phyloP scores from a whole-genome alignment of 1,140 invertebrate genomes.

The Drosophila nannoptera region DNA sequence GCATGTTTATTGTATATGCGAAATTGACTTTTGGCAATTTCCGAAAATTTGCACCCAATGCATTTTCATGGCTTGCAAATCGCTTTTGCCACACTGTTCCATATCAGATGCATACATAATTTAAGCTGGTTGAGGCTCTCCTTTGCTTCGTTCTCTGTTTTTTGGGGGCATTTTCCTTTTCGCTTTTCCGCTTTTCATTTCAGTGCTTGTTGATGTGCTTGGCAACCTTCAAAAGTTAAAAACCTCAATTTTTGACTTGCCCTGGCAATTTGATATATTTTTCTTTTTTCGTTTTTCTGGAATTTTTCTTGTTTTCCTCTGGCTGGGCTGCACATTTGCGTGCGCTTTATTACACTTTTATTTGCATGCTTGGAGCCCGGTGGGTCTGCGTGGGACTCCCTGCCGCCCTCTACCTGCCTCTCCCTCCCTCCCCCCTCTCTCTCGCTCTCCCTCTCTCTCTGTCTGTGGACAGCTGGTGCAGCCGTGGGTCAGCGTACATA shows the following conservation, averaged over 20 bases:
- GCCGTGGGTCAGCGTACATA: constrained; percentile 18
- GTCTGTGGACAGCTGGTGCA: constrained; percentile 16
- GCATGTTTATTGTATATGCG: too few relatives aligned
- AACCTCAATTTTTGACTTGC: constrained; percentile 39
- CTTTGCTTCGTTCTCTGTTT: constrained; percentile 10
- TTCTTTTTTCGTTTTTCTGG: constrained; percentile 1
- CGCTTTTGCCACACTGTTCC: neutral
- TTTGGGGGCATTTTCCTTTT: neutral
- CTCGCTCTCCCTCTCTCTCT: constrained; percentile 2
- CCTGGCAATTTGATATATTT: neutral
- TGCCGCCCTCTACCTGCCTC: neutral
- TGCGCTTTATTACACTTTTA: constrained; percentile 53
- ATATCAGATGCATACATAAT: neutral
- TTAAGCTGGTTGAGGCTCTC: constrained; percentile 2
- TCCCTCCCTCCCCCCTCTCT: neutral
- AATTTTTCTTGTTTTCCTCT: constrained; percentile 7
- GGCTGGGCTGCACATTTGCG: constrained; percentile 18
- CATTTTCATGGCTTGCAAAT: neutral
- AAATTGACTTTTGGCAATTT: too few relatives aligned
- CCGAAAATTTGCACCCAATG: too few relatives aligned
- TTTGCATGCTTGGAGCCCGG: constrained; percentile 38
- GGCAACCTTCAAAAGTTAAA: constrained; percentile 54
- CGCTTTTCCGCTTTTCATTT: constrained; percentile 17
- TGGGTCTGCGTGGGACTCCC: neutral
- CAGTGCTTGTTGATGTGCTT: constrained; percentile 24